Evolutionary conservation across 2,888 invertebrate genomes (phyloP), one percentile per base, ranked within the genome.

Genomic region (Pandemis cinnamomeana): DNA sequence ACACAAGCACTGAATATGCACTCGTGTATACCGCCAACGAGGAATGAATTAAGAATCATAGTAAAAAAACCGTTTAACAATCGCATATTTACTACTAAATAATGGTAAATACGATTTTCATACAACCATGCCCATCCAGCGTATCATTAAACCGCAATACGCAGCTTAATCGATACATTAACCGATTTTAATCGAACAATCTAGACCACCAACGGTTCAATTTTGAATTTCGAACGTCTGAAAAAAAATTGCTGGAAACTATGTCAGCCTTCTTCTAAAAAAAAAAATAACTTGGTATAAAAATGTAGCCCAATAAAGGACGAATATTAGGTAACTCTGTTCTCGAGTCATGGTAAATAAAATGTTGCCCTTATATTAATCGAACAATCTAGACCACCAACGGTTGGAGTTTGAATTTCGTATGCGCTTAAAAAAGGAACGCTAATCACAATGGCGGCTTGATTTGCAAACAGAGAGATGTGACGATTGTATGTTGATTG

Each of bases 401-500:
- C 87, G 80, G 82, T 79, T 77, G 78, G 77, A 81, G 80, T 83
- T 88, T 83, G 83, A 88, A 89, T 89, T 89, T 88, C 85, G 89
- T 88, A 87, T 84, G 80, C 83, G 83, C 86, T 87, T 82, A 87
- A 88, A 83, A 83, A 81, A 82, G 51, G 80, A 83, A 76, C 89
- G 88, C 87, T 91, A 91, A 91, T 91, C 86, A 77, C 74, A 79
- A 85, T 86, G 85, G 86, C 87, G 78, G 84, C 87, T 87, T 89
- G 89, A 93, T 92, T 93, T 93, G 93, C 92, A 92, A 91, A 91
- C 92, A 90, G 90, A 86, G 86, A 86, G 85, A 83, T 80, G 85
- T 89, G 87, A 87, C 91, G 88, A 92, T 93, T 93, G 92, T 93
- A 93, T 93, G 92, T 82, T 91, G 93, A 93, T 92, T 82, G 76